Conservation (phyloP, 2,113 vertebrate genomes). For the Ceratotherium simum region DNA sequence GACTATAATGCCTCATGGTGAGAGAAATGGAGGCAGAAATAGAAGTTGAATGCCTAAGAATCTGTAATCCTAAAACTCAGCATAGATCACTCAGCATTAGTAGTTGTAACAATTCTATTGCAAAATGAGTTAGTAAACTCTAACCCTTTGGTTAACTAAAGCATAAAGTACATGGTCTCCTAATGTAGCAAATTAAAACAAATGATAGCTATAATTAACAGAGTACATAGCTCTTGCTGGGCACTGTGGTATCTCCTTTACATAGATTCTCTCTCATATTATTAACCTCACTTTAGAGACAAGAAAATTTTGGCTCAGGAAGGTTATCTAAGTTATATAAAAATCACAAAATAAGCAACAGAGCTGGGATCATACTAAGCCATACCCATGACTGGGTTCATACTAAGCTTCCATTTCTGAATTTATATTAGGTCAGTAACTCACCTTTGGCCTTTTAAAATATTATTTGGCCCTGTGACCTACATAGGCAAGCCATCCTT, state of each 20-base stretch:
- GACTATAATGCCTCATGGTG: neutral
- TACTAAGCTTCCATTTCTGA: neutral
- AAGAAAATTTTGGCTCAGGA: neutral
- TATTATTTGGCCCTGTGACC: neutral
- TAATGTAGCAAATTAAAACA: neutral
- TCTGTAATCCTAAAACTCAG: neutral
- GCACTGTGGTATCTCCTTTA: neutral
- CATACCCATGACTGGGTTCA: neutral
- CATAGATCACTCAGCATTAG: neutral
- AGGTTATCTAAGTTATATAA: neutral
- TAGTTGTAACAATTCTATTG: neutral
- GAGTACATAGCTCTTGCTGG: neutral
- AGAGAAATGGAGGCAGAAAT: slow-evolving; percentile 8
- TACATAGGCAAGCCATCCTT: neutral
- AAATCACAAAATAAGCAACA: slow-evolving; percentile 4
- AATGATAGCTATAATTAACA: neutral
- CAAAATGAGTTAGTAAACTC: neutral
- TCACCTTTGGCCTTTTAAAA: slow-evolving; percentile 8
- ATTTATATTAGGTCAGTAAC: neutral
- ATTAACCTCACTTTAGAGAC: slow-evolving; percentile 31
- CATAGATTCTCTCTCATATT: neutral
- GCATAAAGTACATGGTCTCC: neutral
- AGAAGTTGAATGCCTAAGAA: neutral
- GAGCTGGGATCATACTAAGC: neutral
- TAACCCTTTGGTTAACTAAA: neutral